Evolutionary conservation across 2,797 vertebrate genomes (phyloP).

Genomic region (Neoniphon sammara): DNA sequence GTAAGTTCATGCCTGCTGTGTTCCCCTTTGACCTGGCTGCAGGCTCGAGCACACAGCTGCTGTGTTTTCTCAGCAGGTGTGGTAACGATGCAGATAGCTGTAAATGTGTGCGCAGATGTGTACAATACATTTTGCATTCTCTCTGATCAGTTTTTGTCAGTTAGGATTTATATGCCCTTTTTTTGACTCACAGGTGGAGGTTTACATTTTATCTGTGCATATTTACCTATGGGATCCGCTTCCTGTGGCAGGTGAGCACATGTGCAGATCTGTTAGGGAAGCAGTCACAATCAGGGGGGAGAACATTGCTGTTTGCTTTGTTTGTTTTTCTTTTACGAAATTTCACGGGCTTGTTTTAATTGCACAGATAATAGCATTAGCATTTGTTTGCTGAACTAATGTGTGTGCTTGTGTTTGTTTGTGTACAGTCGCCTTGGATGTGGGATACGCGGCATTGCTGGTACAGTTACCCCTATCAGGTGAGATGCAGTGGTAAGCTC

Average conservation of each 20-base stretch:
- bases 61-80: constrained; percentile 12
- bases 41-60: constrained; percentile 1
- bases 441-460: constrained; percentile 97
- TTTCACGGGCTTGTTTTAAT: neutral
- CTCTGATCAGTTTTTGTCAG: neutral
- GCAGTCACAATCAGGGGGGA: neutral
- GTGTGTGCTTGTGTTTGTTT: constrained; percentile 18
- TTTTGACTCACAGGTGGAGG: constrained; percentile 89
- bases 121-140: neutral
- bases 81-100: neutral
- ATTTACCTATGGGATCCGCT: constrained; percentile 92
- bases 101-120: no score
- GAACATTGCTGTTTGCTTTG: neutral
- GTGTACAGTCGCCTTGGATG: constrained; percentile 90
- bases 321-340: neutral
- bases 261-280: constrained; percentile 2
- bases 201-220: constrained; percentile 95
- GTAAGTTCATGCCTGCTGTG: constrained; percentile 79
- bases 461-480: constrained; percentile 96
- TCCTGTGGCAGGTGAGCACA: constrained; percentile 94
- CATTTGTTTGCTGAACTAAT: constrained; percentile 3
- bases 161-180: constrained; percentile 38
- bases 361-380: neutral
- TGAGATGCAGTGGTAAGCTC: constrained; percentile 64
- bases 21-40: constrained; percentile 37